phyloP scores from a whole-genome alignment of 2,113 vertebrate genomes.

The Todiramphus saurophagus region DNA sequence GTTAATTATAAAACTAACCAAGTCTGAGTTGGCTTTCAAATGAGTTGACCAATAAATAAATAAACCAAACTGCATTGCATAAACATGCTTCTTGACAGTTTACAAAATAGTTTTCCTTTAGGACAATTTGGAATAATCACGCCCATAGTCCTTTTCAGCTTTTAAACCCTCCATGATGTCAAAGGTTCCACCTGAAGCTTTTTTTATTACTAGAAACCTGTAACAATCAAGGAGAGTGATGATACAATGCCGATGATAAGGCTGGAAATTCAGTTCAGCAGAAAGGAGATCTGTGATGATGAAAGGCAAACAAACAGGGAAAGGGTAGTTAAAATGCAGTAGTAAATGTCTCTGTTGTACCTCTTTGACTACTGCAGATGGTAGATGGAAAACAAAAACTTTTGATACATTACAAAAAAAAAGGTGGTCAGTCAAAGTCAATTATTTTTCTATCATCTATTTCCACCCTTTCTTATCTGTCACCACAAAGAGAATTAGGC shows the following conservation, averaged over 20 bases:
- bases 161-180: background rate
- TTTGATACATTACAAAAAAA: background rate
- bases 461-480: background rate
- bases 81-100: background rate
- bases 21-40: background rate
- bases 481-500: background rate
- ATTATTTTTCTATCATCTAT: background rate
- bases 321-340: background rate
- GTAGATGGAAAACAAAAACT: background rate
- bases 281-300: background rate
- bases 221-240: background rate
- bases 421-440: background rate
- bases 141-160: background rate
- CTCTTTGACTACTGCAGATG: background rate
- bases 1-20: background rate
- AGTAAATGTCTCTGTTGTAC: background rate
- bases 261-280: background rate
- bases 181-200: background rate
- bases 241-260: background rate
- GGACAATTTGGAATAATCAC: background rate
- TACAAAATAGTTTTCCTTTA: background rate
- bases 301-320: background rate
- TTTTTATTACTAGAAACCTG: background rate
- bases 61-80: background rate
- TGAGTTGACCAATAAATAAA: background rate